Conservation (phyloP, 2,113 vertebrate species). For the Chamaea fasciata region DNA sequence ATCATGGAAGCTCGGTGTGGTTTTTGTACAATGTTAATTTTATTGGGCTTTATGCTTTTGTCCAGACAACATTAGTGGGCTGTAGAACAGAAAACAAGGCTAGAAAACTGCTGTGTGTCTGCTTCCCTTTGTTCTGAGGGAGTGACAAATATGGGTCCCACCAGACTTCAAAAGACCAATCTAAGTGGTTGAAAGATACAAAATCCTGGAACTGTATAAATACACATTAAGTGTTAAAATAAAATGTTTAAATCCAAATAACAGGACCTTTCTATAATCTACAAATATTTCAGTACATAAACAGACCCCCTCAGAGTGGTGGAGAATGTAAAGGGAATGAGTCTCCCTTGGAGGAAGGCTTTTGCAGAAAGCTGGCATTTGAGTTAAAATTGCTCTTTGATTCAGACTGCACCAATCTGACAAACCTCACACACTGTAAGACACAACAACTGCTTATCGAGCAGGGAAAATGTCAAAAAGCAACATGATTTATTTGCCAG, state of each 20-base stretch:
- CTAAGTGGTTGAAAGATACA: not conserved
- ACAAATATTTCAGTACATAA: not conserved
- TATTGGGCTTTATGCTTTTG: not conserved
- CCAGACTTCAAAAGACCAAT: not conserved
- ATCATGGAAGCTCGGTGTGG: not conserved
- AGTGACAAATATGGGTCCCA: not conserved
- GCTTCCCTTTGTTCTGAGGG: not conserved
- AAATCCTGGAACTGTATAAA: not conserved
- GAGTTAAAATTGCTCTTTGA: conserved; percentile 17
- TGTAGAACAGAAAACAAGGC: not conserved
- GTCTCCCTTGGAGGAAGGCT: not conserved
- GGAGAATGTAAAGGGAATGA: not conserved
- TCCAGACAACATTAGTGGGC: not conserved
- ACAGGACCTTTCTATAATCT: not conserved
- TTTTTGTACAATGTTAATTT: not conserved
- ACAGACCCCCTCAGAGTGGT: not conserved
- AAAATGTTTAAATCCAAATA: not conserved
- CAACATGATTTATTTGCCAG: conserved; percentile 8
- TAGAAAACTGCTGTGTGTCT: not conserved
- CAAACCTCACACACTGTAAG: not conserved
- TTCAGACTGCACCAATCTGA: not conserved
- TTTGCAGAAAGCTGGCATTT: not conserved
- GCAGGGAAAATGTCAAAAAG: conserved; percentile 23
- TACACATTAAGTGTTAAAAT: not conserved
- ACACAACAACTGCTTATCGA: not conserved